Conservation (phyloP, 2,113 vertebrate species). For the Accipiter virgatus region DNA sequence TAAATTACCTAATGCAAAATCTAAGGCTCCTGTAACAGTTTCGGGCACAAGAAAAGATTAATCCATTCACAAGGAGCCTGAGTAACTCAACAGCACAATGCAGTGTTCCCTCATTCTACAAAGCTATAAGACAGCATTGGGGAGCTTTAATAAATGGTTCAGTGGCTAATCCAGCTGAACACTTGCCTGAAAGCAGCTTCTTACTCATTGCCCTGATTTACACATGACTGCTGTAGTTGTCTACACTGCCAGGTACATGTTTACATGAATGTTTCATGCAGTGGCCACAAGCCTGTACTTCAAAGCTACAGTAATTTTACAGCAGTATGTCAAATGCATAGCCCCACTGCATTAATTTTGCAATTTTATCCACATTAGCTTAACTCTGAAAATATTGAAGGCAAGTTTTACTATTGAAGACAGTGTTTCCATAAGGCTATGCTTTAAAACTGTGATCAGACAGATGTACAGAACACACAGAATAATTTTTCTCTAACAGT, state of each 20-base stretch:
- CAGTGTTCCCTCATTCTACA: neutral
- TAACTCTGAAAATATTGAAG: neutral
- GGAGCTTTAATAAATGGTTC: neutral
- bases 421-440: neutral
- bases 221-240: neutral
- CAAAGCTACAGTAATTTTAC: neutral
- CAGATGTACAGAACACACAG: neutral
- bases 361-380: neutral
- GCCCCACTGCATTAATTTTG: neutral
- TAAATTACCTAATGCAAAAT: neutral
- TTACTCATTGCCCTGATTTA: neutral
- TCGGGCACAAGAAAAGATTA: neutral
- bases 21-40: neutral
- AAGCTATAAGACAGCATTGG: neutral
- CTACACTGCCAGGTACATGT: fast-evolving
- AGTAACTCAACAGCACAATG: neutral
- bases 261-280: neutral
- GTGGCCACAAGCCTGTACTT: neutral
- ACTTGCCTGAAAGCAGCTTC: neutral
- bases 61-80: neutral
- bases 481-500: neutral
- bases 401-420: neutral
- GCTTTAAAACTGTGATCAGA: neutral
- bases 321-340: neutral
- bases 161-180: neutral